These are phyloP conservation scores for Volucella zonaria DNA, from an alignment of 2,888 invertebrate species.

Conservation along the genomic window DNA sequence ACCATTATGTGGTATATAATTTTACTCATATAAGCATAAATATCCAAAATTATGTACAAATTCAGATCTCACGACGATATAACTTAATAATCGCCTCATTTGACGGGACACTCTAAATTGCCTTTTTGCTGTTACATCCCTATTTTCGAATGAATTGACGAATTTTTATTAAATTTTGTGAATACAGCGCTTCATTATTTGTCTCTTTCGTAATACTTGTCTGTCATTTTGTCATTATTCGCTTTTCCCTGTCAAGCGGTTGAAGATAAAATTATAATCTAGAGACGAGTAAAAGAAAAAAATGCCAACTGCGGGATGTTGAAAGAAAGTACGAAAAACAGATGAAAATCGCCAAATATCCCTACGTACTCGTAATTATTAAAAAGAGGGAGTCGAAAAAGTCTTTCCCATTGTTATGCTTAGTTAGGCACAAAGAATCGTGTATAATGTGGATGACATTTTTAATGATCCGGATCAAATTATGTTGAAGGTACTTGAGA, in stretches of 20 bases:
- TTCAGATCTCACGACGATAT: not conserved
- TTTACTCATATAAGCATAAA: not conserved
- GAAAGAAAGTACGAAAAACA: not conserved
- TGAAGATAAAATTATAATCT: not conserved
- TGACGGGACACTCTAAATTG: not conserved
- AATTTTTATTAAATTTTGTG: conserved; percentile 10
- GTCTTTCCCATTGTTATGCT: conserved; percentile 1
- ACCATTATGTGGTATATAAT: not conserved
- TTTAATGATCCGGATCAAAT: not conserved
- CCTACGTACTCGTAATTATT: conserved; percentile 1
- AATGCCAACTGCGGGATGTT: not conserved
- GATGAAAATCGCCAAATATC: not conserved
- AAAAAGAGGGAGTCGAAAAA: not conserved
- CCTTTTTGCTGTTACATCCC: not conserved
- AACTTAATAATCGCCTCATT: conserved; percentile 8
- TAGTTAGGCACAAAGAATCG: not conserved
- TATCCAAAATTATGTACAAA: not conserved
- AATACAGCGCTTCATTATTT: conserved; percentile 12
- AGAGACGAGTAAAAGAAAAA: not conserved
- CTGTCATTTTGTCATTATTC: conserved; percentile 4
- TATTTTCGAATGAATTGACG: conserved; percentile 9
- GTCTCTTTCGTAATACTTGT: not conserved
- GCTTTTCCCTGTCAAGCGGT: not conserved
- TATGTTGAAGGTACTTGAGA: not conserved
- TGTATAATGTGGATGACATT: conserved; percentile 1